Percentiles rank a stretch among this genome's conserved stretches.
Evolutionary conservation across 2,113 vertebrate genomes (phyloP).

Genomic region (Phylloscopus whistleri): DNA sequence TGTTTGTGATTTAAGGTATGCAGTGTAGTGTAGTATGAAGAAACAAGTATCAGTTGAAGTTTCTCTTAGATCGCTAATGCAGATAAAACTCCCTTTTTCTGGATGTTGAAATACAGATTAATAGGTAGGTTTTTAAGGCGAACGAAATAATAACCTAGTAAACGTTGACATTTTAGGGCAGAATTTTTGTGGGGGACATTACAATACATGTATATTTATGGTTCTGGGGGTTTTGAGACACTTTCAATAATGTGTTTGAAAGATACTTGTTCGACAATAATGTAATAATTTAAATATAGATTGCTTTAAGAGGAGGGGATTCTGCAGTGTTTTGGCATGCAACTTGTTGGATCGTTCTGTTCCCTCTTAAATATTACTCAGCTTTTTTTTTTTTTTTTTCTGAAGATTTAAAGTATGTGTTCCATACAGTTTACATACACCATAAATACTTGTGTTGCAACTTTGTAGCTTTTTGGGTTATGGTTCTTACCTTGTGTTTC

Average conservation of each 20-base stretch:
- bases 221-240: not conserved
- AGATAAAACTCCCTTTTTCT: conserved; percentile 23
- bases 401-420: fast-evolving
- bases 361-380: not conserved
- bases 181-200: not conserved
- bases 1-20: not conserved
- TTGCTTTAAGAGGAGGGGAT: not conserved
- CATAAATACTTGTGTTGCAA: not conserved
- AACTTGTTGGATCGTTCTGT: not conserved
- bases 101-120: not conserved
- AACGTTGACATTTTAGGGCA: not conserved
- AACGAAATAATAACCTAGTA: not conserved
- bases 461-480: not conserved
- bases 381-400: not conserved
- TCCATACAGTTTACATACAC: not conserved
- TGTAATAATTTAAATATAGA: not conserved
- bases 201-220: not conserved
- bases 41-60: not conserved
- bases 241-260: not conserved
- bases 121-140: not conserved
- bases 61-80: conserved; percentile 5
- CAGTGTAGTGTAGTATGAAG: not conserved
- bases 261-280: not conserved
- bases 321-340: not conserved
- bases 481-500: not conserved